A percentile compares a stretch with the other conserved stretches of the same genome.
Evolutionary conservation across 2,113 vertebrate genomes (phyloP).

Genomic region (Crotalus tigris): DNA sequence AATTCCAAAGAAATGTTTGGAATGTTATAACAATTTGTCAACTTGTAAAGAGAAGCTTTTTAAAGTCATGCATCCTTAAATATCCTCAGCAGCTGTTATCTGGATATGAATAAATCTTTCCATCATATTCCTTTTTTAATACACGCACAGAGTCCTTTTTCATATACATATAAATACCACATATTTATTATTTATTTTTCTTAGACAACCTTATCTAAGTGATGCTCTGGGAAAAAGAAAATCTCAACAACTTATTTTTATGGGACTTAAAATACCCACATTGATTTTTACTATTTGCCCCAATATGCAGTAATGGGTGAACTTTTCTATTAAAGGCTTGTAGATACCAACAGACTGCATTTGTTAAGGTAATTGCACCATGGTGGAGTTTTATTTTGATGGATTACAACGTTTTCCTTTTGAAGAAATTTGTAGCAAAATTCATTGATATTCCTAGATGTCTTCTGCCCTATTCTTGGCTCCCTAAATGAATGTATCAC

Average conservation of each 20-base stretch:
- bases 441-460: neutral
- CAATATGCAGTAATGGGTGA: neutral
- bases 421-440: neutral
- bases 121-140: neutral
- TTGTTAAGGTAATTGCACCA: neutral
- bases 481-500: neutral
- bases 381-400: neutral
- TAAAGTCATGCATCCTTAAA: neutral
- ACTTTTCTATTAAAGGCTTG: neutral
- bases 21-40: neutral
- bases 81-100: neutral
- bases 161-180: neutral
- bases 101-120: neutral
- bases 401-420: neutral
- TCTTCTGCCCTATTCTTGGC: neutral
- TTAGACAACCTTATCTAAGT: neutral
- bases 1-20: neutral
- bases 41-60: neutral
- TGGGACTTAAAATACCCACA: neutral
- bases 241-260: neutral
- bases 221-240: neutral
- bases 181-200: neutral
- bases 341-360: neutral
- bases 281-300: neutral
- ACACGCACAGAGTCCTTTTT: neutral